Conservation (phyloP, 2,113 vertebrate species). For the Suncus etruscus region DNA sequence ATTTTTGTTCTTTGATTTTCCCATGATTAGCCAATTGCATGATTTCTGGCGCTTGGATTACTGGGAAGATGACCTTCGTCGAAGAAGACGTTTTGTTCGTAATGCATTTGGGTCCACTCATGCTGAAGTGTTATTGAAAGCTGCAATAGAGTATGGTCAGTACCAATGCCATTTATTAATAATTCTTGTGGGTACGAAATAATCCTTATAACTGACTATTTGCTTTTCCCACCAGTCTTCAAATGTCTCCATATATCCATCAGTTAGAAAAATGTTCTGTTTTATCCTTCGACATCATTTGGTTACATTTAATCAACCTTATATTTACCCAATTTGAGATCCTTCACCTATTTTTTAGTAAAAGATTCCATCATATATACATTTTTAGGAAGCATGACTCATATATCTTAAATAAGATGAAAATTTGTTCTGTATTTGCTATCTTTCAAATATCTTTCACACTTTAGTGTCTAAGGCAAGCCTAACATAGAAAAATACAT, state of each 20-base stretch:
- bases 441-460: not conserved
- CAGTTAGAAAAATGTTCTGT: not conserved
- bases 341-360: not conserved
- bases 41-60: conserved; percentile 99
- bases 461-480: too few relatives aligned
- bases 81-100: conserved; percentile 95
- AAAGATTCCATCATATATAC: not conserved
- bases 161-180: conserved; percentile 56
- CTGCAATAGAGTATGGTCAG: conserved; percentile 96
- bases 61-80: conserved; percentile 98
- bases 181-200: too few relatives aligned
- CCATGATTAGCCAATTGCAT: conserved; percentile 91
- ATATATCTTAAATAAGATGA: not conserved
- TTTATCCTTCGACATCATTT: not conserved
- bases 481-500: too few relatives aligned
- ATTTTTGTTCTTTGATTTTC: conserved; percentile 52
- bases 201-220: not conserved
- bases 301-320: too few relatives aligned
- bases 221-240: conserved; percentile 6
- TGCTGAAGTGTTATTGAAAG: conserved; percentile 92
- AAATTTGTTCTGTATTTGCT: not conserved
- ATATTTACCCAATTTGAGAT: not conserved
- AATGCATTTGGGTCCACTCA: conserved; percentile 98
- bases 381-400: not conserved
- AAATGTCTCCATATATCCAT: not conserved